Evolutionary conservation across 2,113 vertebrate genomes (phyloP), one percentile per base, ranked within the genome.

Genomic region (Embiotoca jacksoni): DNA sequence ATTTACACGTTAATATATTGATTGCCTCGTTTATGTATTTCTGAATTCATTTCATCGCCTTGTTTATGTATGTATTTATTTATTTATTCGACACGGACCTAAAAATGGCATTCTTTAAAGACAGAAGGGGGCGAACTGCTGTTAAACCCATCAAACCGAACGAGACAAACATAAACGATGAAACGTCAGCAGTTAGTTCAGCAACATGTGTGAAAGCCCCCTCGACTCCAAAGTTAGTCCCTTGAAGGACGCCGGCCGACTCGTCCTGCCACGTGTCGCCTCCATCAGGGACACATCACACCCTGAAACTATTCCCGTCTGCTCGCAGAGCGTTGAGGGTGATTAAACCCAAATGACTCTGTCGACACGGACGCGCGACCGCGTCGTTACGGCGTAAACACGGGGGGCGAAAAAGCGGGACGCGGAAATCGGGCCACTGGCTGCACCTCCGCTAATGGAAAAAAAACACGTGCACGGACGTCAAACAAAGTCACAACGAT

Each of bases 231-330:
- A 16, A 50, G 49, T 13, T 46, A 3, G 11, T 46, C 44, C 7
- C 44, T 46, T n/a, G 5, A 23, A 36, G 15, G 36, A 60, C 46
- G 6, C 31, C 1, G 53, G 5, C 49, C 4, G 33, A n/a, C 15
- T 60, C 63, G 53, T 5, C 39, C 44, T 37, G 49, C 31, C 71
- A 60, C 37, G 71, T 74, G 59, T 52, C 31, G 33, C 54, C 54
- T 83, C 33, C 32, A 49, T 71, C 65, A 35, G 31, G 23, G 33
- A 14, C 41, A 23, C 16, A 5, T 52, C 68, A 44, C 68, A 16
- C 47, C 47, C 54, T 65, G 39, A 8, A 60, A 60, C 66, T 82
- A 82, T 83, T 86, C 54, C 67, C 47, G 75, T 70, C 58, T 9
- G 23, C 5, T 3, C 1, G 11, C 66, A 10, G 33, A 57, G 80